Percentiles rank a stretch among this genome's conserved stretches.
phyloP scores from a whole-genome alignment of 1,140 invertebrate species.

The Nilaparvata lugens region DNA sequence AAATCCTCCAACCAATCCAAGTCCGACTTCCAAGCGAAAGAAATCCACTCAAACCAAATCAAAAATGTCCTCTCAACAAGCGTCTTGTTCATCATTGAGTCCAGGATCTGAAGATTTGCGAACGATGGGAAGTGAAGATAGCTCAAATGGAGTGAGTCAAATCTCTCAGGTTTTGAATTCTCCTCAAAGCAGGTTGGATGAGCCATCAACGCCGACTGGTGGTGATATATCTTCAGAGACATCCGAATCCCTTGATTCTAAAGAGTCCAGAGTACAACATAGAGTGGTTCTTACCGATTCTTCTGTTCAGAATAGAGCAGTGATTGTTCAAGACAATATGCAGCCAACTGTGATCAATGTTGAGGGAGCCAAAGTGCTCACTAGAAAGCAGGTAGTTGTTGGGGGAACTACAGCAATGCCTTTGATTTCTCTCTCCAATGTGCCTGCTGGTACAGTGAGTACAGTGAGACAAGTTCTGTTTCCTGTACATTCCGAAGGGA shows the following conservation, averaged over 20 bases:
- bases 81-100: constrained; percentile 30
- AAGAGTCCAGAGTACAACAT: constrained; percentile 19
- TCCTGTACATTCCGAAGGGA: constrained; percentile 25
- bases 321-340: constrained; percentile 41
- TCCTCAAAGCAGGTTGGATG: constrained; percentile 23
- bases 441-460: constrained; percentile 17
- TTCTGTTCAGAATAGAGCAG: constrained; percentile 33
- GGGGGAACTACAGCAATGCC: constrained; percentile 24
- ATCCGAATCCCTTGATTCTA: constrained; percentile 21
- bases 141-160: constrained; percentile 29
- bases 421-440: constrained; percentile 19
- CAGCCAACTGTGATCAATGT: constrained; percentile 27
- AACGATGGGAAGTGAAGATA: constrained; percentile 28
- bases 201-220: constrained; percentile 19
- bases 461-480: constrained; percentile 25
- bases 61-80: constrained; percentile 41
- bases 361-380: constrained; percentile 22
- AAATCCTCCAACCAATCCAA: constrained; percentile 62
- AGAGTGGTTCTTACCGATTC: constrained; percentile 20
- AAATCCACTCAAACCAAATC: constrained; percentile 52
- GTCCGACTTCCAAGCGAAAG: constrained; percentile 58
- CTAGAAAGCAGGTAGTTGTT: constrained; percentile 27
- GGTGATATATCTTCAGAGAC: constrained; percentile 23
- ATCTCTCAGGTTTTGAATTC: constrained; percentile 39
- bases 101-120: constrained; percentile 26